Conservation (phyloP, 2,888 invertebrate species). For the Anthoptus insignis region DNA sequence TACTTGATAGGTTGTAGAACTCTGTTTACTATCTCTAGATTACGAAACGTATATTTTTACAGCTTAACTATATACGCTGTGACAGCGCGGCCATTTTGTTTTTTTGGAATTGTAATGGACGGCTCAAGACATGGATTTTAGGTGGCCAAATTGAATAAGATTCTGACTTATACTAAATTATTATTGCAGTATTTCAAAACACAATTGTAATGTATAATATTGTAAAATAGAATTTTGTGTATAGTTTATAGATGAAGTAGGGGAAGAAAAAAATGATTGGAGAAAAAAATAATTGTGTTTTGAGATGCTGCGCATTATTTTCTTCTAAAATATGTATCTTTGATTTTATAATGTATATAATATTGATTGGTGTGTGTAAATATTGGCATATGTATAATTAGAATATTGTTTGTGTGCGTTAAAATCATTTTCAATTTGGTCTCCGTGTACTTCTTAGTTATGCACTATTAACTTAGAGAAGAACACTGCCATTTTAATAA, state of each 20-base stretch:
- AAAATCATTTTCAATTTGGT: conserved; percentile 18
- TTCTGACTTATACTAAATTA: conserved; percentile 28
- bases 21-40: conserved; percentile 56
- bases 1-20: conserved; percentile 68
- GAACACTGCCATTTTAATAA: conserved; percentile 27
- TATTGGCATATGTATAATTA: conserved; percentile 32
- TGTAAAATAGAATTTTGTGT: conserved; percentile 37
- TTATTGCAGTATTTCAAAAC: conserved; percentile 35
- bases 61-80: conserved; percentile 67
- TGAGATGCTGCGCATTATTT: conserved; percentile 26
- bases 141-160: conserved; percentile 40
- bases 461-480: conserved; percentile 15
- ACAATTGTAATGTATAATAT: conserved; percentile 35
- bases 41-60: conserved; percentile 75
- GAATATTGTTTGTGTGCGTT: conserved; percentile 1
- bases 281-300: conserved; percentile 18
- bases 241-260: conserved; percentile 38
- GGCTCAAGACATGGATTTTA: conserved; percentile 57
- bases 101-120: conserved; percentile 56
- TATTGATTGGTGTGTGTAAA: conserved; percentile 16
- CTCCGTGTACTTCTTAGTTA: conserved; percentile 6
- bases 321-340: background rate
- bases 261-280: conserved; percentile 23
- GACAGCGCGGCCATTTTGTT: conserved; percentile 69
- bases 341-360: conserved; percentile 18